Conservation (phyloP, 2,113 vertebrate species). For the Carollia perspicillata region DNA sequence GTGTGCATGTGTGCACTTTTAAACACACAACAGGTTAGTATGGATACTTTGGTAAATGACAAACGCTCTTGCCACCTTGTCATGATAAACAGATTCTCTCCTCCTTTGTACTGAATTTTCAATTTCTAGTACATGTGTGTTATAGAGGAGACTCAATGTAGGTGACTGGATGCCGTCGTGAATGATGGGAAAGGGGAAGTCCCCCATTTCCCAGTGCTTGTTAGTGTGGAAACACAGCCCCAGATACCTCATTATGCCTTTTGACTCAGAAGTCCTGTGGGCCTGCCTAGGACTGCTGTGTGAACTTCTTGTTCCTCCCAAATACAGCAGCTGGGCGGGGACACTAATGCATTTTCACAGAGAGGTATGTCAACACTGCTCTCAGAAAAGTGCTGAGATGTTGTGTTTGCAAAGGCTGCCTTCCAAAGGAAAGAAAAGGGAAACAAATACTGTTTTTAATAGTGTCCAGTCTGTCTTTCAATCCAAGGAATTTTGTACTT, state of each 20-base stretch:
- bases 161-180: background rate
- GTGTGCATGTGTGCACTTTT: background rate
- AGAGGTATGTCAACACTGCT: background rate
- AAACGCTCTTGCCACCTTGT: background rate
- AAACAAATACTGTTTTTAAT: background rate
- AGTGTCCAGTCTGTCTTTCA: background rate
- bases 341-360: slow-evolving; percentile 34
- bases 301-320: slow-evolving; percentile 44
- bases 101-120: background rate
- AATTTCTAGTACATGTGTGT: background rate
- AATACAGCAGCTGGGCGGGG: background rate
- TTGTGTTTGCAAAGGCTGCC: background rate
- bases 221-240: background rate
- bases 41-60: background rate
- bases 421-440: background rate
- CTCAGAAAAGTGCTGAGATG: slow-evolving; percentile 16
- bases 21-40: background rate
- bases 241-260: background rate
- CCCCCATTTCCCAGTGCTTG: background rate
- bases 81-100: background rate
- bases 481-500: background rate
- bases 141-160: background rate
- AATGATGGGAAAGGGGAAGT: background rate
- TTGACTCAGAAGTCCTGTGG: background rate
- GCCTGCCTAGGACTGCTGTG: background rate